Evolutionary conservation across 2,797 vertebrate genomes (phyloP).

Genomic region (Bovichtus variegatus): DNA sequence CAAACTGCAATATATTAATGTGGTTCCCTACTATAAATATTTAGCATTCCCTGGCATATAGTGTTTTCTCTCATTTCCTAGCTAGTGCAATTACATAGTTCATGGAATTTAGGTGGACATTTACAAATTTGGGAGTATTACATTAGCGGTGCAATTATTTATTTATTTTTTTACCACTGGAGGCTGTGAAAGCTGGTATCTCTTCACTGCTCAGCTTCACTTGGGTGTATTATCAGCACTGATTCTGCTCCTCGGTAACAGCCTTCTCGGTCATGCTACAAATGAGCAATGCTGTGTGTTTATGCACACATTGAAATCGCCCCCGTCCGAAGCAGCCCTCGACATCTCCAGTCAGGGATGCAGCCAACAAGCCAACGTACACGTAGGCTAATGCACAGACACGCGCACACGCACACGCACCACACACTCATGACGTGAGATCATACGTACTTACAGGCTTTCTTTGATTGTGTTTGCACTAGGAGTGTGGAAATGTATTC

Average conservation of each 20-base stretch:
- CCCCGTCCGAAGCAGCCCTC: constrained; percentile 11
- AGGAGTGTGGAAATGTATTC: constrained; percentile 8
- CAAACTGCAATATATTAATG: constrained; percentile 41
- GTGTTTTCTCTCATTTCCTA: neutral
- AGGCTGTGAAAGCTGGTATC: constrained; percentile 27
- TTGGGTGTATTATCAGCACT: constrained; percentile 16
- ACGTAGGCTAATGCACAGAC: constrained; percentile 1
- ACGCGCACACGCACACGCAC: constrained; percentile 1
- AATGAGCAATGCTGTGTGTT: constrained; percentile 22
- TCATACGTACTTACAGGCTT: neutral
- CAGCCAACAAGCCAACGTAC: neutral
- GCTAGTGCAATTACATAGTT: neutral
- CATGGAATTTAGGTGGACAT: constrained; percentile 17
- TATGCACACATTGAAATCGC: constrained; percentile 31
- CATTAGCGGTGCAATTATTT: neutral
- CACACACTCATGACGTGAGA: neutral
- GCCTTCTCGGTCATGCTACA: constrained; percentile 14
- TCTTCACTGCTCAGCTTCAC: constrained; percentile 13
- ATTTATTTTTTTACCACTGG: constrained; percentile 15
- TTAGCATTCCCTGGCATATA: neutral
- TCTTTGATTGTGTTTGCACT: neutral
- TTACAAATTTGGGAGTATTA: constrained; percentile 3
- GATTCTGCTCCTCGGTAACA: constrained; percentile 22
- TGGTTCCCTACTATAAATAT: constrained; percentile 27
- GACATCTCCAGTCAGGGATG: neutral